These are phyloP conservation scores for Oscheius onirici DNA, from an alignment of 2,888 invertebrate genomes.

Conservation along the genomic window DNA sequence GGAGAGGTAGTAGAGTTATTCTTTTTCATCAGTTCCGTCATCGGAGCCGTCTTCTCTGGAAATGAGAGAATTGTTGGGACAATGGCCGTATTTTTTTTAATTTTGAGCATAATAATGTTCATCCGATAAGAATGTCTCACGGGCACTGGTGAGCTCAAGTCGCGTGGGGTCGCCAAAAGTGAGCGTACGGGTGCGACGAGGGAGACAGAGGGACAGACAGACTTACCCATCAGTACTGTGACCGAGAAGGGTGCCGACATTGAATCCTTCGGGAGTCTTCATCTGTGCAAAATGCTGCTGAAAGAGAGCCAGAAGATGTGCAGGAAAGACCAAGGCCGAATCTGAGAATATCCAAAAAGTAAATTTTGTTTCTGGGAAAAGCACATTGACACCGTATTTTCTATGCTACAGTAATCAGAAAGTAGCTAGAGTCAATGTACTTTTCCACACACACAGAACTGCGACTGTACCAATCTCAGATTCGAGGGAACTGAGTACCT, in stretches of 20 bases:
- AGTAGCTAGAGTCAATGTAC: no score
- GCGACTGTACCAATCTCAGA: no score
- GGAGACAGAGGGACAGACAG: background rate
- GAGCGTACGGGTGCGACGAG: no score
- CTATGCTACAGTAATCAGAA: background rate
- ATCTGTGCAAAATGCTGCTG: conserved; percentile 23
- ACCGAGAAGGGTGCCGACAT: conserved; percentile 11
- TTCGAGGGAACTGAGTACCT: background rate
- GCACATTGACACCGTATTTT: no score
- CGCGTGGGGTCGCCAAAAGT: no score
- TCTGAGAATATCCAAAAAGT: no score
- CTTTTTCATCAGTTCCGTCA: background rate
- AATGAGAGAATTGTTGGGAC: background rate
- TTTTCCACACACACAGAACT: no score
- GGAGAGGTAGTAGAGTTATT: conserved; percentile 9
- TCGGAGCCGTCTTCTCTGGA: conserved; percentile 15
- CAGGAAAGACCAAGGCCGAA: background rate
- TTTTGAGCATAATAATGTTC: no score
- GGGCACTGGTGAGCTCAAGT: no score
- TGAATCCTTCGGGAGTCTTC: conserved; percentile 24
- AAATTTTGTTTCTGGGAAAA: background rate
- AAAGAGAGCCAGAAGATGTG: conserved; percentile 22
- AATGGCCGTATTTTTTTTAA: background rate
- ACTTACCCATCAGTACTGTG: conserved; percentile 15
- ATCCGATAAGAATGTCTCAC: no score